Evolutionary conservation across 92 coral and sea anemone genomes (phyloP).

Genomic region (Desmophyllum pertusum): DNA sequence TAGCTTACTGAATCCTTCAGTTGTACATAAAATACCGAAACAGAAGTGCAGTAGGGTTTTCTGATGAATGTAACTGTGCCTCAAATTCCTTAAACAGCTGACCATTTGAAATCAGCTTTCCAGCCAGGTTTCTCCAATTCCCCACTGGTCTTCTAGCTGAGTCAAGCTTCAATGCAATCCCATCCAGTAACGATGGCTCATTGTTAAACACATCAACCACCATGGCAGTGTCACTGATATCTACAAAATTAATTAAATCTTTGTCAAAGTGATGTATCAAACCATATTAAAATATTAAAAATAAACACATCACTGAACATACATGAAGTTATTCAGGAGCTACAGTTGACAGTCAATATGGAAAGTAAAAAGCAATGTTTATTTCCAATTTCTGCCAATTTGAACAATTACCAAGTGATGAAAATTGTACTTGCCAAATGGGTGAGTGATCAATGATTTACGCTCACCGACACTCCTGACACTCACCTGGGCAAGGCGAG

Average conservation of each 20-base stretch:
- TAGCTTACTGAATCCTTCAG: not conserved
- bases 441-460: too few species aligned
- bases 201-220: slow-evolving; percentile 4
- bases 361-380: too few species aligned
- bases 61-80: slow-evolving; percentile 8
- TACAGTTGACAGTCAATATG: too few species aligned
- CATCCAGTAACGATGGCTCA: not conserved
- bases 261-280: not conserved
- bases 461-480: too few species aligned
- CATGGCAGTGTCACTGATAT: not conserved
- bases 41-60: slow-evolving; percentile 9
- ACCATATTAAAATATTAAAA: too few species aligned
- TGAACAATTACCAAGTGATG: too few species aligned
- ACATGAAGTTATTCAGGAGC: too few species aligned
- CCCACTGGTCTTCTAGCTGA: not conserved
- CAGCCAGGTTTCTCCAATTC: slow-evolving; percentile 2
- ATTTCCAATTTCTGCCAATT: too few species aligned
- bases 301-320: too few species aligned
- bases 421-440: too few species aligned
- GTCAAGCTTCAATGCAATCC: not conserved
- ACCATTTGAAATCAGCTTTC: not conserved
- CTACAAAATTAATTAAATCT: not conserved
- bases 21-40: not conserved
- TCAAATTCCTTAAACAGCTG: slow-evolving; percentile 5
- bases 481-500: too few species aligned